phyloP scores from a whole-genome alignment of 2,797 vertebrate species.

The Hippopotamyrus pictus region DNA sequence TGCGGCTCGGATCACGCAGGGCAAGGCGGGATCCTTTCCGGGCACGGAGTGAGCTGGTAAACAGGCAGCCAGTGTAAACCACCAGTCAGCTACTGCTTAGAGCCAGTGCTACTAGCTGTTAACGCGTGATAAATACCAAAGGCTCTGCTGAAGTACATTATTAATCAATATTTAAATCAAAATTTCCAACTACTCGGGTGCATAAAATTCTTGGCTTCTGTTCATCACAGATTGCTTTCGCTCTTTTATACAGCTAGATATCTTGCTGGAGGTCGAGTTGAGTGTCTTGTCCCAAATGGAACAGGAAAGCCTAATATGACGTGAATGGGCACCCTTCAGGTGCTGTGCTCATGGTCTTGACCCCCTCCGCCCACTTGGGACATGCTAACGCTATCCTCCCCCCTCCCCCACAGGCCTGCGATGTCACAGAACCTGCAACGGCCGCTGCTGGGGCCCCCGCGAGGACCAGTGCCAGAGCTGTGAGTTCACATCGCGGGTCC shows the following conservation, averaged over 20 bases:
- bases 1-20: neutral
- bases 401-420: slow-evolving; percentile 66
- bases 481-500: slow-evolving; percentile 59
- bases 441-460: slow-evolving; percentile 89
- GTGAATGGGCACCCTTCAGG: neutral
- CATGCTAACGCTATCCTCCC: neutral
- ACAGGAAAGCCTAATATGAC: neutral
- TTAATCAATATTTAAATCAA: neutral
- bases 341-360: neutral
- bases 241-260: neutral
- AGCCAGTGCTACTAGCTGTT: neutral
- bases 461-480: slow-evolving; percentile 89
- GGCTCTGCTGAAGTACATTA: neutral
- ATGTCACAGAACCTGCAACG: slow-evolving; percentile 88
- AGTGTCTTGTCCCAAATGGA: neutral
- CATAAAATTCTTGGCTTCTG: neutral
- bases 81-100: neutral
- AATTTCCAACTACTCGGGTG: neutral
- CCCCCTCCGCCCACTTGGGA: neutral
- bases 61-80: neutral
- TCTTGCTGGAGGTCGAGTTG: neutral
- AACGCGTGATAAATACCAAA: neutral
- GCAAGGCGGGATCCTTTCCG: neutral
- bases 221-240: neutral
- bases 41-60: neutral